Conservation (phyloP, 2,113 vertebrate species). For the Hippocampus zosterae region DNA sequence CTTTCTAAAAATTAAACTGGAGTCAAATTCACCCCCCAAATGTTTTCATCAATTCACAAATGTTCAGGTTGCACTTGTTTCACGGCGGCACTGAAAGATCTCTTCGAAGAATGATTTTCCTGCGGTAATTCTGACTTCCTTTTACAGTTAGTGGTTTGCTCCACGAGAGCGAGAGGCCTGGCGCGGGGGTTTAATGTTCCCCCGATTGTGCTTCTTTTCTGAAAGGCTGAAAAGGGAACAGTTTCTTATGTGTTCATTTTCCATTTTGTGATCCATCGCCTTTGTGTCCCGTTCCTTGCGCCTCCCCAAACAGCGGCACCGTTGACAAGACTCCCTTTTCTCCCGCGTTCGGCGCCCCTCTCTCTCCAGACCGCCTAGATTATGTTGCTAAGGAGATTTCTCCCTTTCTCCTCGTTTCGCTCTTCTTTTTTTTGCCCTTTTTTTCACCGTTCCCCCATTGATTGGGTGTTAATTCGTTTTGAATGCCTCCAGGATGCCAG, state of each 20-base stretch:
- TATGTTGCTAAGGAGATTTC: constrained; percentile 99
- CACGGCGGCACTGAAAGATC: background rate
- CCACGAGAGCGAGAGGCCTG: constrained; percentile 23
- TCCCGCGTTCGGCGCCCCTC: constrained; percentile 87
- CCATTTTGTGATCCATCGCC: constrained; percentile 87
- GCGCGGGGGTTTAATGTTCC: constrained; percentile 85
- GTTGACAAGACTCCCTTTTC: constrained; percentile 58
- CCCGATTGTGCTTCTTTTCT: constrained; percentile 79
- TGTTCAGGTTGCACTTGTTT: background rate
- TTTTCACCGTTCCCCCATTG: constrained; percentile 90
- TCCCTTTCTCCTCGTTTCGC: constrained; percentile 27
- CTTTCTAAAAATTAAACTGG: background rate
- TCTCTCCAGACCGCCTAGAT: constrained; percentile 90
- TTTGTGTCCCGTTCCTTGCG: constrained; percentile 86
- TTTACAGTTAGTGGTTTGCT: background rate
- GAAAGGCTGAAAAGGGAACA: constrained; percentile 89
- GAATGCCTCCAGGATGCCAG: constrained; percentile 92
- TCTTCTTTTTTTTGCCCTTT: constrained; percentile 67
- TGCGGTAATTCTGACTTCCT: background rate
- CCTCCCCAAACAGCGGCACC: constrained; percentile 53
- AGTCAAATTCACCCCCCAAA: background rate
- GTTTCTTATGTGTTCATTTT: constrained; percentile 98
- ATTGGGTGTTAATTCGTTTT: constrained; percentile 99
- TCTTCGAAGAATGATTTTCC: background rate
- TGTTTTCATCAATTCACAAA: background rate